Conservation (phyloP, 2,113 vertebrate species). For the Capricornis sumatraensis region DNA sequence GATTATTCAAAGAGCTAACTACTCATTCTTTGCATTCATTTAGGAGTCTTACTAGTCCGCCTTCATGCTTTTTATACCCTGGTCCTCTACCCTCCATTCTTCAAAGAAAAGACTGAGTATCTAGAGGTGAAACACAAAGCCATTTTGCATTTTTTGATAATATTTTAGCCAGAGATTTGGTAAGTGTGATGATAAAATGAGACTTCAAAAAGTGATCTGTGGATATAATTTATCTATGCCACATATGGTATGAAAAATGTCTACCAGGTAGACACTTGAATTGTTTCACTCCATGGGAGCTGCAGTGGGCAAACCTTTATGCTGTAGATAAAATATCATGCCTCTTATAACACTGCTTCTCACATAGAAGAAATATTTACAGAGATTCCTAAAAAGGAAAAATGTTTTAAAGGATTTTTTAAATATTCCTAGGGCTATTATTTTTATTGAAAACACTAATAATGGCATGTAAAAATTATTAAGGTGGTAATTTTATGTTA, state of each 20-base stretch:
- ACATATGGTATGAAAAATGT: not conserved
- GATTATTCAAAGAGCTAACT: not conserved
- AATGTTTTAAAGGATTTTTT: slow-evolving; percentile 27
- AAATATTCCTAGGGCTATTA: slow-evolving; percentile 51
- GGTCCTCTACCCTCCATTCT: not conserved
- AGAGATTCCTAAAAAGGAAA: slow-evolving; percentile 49
- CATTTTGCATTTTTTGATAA: not conserved
- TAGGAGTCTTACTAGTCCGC: not conserved
- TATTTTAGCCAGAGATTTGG: slow-evolving; percentile 24
- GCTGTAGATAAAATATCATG: not conserved
- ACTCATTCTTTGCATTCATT: not conserved
- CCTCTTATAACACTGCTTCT: not conserved
- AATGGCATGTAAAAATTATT: not conserved
- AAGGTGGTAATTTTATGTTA: not conserved
- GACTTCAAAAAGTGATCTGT: not conserved
- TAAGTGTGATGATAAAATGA: not conserved
- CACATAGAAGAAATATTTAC: slow-evolving; percentile 40
- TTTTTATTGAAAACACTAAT: slow-evolving; percentile 58
- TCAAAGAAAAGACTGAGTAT: not conserved
- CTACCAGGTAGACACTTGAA: not conserved
- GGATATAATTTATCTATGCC: not conserved
- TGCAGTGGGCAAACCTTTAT: not conserved
- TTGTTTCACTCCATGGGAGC: not conserved
- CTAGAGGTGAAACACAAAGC: not conserved
- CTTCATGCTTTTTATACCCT: not conserved